These are phyloP conservation scores for Sarcophaga bullata DNA, from an alignment of 1,140 invertebrate species.

Conservation along the genomic window DNA sequence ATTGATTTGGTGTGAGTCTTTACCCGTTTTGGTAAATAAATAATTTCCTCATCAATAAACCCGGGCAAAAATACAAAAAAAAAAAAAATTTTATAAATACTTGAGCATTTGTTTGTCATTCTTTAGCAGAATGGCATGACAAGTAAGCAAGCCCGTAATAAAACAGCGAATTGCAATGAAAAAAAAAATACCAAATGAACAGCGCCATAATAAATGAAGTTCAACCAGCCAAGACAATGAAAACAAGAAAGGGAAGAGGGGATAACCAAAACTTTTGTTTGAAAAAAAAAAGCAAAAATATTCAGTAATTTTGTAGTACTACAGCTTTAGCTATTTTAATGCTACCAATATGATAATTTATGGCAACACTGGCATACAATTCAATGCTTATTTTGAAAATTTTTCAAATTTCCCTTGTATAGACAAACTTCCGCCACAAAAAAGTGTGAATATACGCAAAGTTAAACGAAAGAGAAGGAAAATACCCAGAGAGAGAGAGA, in stretches of 20 bases:
- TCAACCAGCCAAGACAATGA: background rate
- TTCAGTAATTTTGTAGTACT: background rate
- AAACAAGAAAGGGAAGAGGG: background rate
- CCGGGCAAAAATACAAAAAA: background rate
- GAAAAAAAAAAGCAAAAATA: background rate
- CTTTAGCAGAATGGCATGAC: too few relatives aligned
- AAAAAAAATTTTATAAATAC: conserved; percentile 35
- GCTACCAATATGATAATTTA: conserved; percentile 55
- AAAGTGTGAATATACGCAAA: too few relatives aligned
- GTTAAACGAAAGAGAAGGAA: background rate
- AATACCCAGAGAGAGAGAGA: background rate
- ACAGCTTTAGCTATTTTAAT: background rate
- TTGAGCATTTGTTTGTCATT: background rate
- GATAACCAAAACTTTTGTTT: too few relatives aligned
- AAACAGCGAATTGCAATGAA: background rate
- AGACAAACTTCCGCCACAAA: conserved; percentile 28
- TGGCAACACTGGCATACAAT: conserved; percentile 63
- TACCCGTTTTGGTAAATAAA: conserved; percentile 42
- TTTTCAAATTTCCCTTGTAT: background rate
- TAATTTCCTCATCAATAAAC: conserved; percentile 48
- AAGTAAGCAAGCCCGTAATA: too few relatives aligned
- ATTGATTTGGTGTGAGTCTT: background rate
- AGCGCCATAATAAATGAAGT: conserved; percentile 9
- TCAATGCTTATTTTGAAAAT: conserved; percentile 18
- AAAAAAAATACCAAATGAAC: conserved; percentile 8